Conservation (phyloP, 2,113 vertebrate genomes). For the Equus przewalskii region DNA sequence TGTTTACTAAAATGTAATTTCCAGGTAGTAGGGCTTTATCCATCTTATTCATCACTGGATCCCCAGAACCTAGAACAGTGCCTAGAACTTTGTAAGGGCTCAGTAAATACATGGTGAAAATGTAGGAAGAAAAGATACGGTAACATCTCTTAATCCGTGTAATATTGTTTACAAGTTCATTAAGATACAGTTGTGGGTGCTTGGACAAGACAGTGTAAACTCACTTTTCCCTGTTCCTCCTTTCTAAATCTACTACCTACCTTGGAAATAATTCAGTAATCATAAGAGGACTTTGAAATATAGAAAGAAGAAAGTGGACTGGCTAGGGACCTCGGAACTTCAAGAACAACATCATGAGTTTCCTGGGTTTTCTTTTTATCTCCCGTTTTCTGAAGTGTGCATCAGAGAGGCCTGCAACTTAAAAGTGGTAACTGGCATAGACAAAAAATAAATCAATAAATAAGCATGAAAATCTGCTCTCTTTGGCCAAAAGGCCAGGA, state of each 20-base stretch:
- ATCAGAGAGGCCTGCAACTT: background rate
- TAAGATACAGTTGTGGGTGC: slow-evolving; percentile 30
- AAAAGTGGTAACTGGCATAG: background rate
- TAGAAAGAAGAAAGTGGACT: background rate
- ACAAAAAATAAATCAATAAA: background rate
- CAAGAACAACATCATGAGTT: background rate
- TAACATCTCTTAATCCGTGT: background rate
- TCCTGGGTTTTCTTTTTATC: background rate
- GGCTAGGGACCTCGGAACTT: background rate
- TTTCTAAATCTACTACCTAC: background rate
- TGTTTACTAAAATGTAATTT: slow-evolving; percentile 9
- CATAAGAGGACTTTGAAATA: slow-evolving; percentile 46
- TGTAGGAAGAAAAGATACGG: background rate
- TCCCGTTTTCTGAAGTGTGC: background rate
- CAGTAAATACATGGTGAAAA: slow-evolving; percentile 26
- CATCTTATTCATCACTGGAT: background rate
- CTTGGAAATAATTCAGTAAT: slow-evolving; percentile 8
- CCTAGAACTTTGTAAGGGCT: background rate
- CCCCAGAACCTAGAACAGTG: background rate
- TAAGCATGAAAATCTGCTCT: background rate
- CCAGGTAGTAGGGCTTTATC: background rate
- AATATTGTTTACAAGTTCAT: background rate
- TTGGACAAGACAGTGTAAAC: background rate
- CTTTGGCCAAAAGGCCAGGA: background rate
- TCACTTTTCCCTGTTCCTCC: background rate